These are phyloP conservation scores for Nasonia longicornis DNA, from an alignment of 1,140 invertebrate species.

Conservation along the genomic window DNA sequence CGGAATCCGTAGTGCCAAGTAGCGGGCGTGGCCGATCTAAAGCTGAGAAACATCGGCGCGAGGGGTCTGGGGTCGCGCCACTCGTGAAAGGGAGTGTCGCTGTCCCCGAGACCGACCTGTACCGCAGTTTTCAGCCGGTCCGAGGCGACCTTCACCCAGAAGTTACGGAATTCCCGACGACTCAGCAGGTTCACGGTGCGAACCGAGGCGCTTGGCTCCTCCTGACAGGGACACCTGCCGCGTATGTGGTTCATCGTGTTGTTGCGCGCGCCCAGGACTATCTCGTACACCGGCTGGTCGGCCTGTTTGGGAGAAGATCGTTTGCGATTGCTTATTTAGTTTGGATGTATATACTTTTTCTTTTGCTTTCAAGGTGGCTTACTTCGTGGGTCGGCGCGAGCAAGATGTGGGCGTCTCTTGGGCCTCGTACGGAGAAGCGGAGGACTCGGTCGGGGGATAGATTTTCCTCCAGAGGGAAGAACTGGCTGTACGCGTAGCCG, in stretches of 20 bases:
- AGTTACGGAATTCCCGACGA: constrained; percentile 42
- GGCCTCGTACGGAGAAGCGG: constrained; percentile 36
- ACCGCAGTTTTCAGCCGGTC: constrained; percentile 28
- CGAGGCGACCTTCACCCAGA: constrained; percentile 34
- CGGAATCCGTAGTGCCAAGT: constrained; percentile 40
- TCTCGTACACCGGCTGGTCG: constrained; percentile 41
- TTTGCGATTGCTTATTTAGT: too few species aligned
- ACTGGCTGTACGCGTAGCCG: constrained; percentile 44
- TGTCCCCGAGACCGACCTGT: constrained; percentile 38
- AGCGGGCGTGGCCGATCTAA: constrained; percentile 35
- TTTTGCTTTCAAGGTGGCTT: background rate
- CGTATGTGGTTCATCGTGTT: constrained; percentile 42
- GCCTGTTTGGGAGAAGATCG: constrained; percentile 6
- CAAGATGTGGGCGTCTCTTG: constrained; percentile 43
- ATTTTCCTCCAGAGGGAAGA: constrained; percentile 41
- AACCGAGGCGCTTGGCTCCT: constrained; percentile 39
- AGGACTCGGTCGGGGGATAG: constrained; percentile 32
- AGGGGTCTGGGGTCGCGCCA: constrained; percentile 43
- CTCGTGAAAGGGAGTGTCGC: constrained; percentile 41
- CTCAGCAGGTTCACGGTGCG: constrained; percentile 40
- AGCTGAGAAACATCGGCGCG: constrained; percentile 38
- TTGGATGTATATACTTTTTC: background rate
- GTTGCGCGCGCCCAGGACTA: constrained; percentile 37
- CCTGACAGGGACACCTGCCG: constrained; percentile 44
- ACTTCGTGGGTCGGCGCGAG: constrained; percentile 43